Evolutionary conservation across 1,140 invertebrate genomes (phyloP).

Genomic region (Lepidotrigona ventralis): DNA sequence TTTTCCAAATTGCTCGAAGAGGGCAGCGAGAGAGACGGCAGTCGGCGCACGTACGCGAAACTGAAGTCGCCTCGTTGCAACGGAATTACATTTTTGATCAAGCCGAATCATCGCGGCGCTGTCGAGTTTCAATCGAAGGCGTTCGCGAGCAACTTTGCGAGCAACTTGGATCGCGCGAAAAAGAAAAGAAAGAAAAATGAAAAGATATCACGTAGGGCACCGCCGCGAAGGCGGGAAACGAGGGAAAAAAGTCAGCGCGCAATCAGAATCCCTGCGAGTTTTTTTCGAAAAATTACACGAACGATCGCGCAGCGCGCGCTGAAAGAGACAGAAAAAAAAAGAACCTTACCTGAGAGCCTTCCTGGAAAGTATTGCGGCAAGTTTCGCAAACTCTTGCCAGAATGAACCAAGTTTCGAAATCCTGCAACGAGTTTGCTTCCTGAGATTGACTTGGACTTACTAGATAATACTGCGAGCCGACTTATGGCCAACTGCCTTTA

Average conservation of each 20-base stretch:
- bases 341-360: neutral
- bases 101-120: too few species aligned
- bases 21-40: neutral
- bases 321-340: constrained; percentile 21
- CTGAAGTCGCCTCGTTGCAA: neutral
- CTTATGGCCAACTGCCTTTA: neutral
- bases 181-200: too few species aligned
- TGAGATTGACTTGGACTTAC: constrained; percentile 32
- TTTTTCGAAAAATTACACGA: constrained; percentile 19
- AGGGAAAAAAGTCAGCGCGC: neutral
- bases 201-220: too few species aligned
- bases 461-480: constrained; percentile 20
- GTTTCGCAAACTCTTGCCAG: constrained; percentile 20
- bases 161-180: neutral
- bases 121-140: neutral
- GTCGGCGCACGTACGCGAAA: neutral
- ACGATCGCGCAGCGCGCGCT: neutral
- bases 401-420: constrained; percentile 46
- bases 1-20: constrained; percentile 8
- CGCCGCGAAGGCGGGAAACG: too few species aligned
- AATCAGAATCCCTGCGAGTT: constrained; percentile 11
- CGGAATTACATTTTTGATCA: constrained; percentile 12
- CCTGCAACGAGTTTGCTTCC: constrained; percentile 29
- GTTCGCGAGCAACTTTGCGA: neutral
- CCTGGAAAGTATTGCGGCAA: constrained; percentile 41